Evolutionary conservation across 2,797 vertebrate species (phyloP).

Genomic region (Cirrhinus molitorella): DNA sequence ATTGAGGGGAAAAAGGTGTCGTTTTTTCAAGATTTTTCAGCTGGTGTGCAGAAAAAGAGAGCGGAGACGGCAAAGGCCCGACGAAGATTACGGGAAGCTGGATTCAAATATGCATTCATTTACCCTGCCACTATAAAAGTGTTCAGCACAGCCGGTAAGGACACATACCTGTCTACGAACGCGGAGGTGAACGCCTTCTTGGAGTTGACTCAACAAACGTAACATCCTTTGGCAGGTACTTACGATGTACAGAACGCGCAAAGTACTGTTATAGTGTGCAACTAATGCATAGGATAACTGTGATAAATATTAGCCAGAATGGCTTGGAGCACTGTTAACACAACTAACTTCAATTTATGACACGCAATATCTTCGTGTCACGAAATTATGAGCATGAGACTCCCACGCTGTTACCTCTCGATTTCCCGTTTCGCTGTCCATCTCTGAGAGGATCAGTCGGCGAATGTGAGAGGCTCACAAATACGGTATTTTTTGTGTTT

Average conservation of each 20-base stretch:
- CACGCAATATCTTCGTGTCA: neutral
- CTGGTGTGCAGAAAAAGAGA: conserved; percentile 1
- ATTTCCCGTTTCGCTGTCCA: neutral
- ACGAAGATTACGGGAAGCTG: neutral
- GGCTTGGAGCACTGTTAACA: neutral
- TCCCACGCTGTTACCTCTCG: conserved; percentile 2
- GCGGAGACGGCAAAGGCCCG: neutral
- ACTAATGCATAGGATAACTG: neutral
- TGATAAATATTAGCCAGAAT: neutral
- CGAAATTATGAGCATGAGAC: neutral
- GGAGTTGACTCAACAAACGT: neutral
- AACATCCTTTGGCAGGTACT: neutral
- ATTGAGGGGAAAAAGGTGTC: neutral
- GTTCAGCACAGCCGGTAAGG: neutral
- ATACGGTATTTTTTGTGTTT: neutral
- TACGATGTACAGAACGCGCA: neutral
- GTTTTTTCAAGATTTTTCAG: conserved; percentile 6
- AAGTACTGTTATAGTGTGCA: neutral
- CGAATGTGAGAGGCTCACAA: conserved; percentile 1
- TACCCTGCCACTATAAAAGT: conserved; percentile 8
- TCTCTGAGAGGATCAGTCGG: neutral
- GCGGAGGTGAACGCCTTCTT: conserved; percentile 1
- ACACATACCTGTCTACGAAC: neutral
- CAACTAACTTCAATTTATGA: neutral
- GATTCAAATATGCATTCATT: conserved; percentile 2